A percentile compares a stretch with the other conserved stretches of the same genome.
phyloP scores from a whole-genome alignment of 2,113 vertebrate species.

The Gnathonemus longibarbis region DNA sequence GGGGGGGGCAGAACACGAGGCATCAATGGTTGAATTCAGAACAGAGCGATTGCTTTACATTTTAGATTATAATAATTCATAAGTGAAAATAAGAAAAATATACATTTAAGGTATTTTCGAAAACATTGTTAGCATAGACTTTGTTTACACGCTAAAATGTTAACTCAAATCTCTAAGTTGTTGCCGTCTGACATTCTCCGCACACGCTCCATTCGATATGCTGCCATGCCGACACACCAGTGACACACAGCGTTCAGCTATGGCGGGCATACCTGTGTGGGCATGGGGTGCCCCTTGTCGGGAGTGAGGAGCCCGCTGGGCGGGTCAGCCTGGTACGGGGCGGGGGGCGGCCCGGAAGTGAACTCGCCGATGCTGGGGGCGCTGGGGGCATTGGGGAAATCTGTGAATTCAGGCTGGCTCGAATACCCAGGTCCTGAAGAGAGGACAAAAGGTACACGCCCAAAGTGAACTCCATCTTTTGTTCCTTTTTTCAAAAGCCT shows the following conservation, averaged over 20 bases:
- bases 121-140: neutral
- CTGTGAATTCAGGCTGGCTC: constrained; percentile 63
- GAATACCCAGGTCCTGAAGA: constrained; percentile 67
- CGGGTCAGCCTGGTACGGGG: constrained; percentile 70
- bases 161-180: neutral
- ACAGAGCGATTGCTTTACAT: neutral
- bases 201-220: neutral
- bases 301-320: constrained; percentile 61
- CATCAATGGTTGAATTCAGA: neutral
- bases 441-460: neutral
- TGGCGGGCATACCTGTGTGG: constrained; percentile 58
- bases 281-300: constrained; percentile 69
- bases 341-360: constrained; percentile 52
- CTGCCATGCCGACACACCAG: neutral
- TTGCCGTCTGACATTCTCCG: neutral
- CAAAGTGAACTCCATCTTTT: neutral
- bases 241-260: neutral
- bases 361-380: constrained; percentile 72
- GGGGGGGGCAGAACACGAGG: too few species aligned
- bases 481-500: neutral
- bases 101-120: neutral
- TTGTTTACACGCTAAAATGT: neutral
- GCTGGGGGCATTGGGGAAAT: constrained; percentile 61
- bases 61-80: neutral
- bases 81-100: neutral